Evolutionary conservation across 2,888 invertebrate genomes (phyloP).

Genomic region (Melinopterus prodromus): DNA sequence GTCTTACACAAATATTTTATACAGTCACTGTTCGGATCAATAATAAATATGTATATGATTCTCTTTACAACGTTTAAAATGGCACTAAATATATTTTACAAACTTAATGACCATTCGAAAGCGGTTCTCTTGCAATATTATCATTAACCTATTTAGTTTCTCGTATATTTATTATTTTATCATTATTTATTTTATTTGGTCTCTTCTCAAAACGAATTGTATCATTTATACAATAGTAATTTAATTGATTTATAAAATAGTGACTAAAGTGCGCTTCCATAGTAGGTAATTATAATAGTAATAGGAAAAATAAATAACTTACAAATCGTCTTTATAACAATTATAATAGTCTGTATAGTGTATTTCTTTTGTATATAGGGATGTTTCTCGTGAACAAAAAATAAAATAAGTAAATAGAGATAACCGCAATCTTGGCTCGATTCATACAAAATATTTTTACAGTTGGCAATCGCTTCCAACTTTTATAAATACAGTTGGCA

Average conservation of each 20-base stretch:
- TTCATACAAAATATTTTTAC: slow-evolving; percentile 16
- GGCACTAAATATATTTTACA: slow-evolving; percentile 14
- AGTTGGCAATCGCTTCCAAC: slow-evolving; percentile 14
- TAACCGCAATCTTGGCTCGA: slow-evolving; percentile 4
- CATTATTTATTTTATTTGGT: slow-evolving; percentile 7
- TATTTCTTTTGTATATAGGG: neutral
- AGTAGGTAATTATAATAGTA: slow-evolving; percentile 9
- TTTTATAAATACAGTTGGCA: slow-evolving; percentile 25
- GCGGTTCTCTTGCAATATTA: neutral
- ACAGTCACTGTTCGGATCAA: slow-evolving; percentile 21
- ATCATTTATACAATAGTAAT: neutral
- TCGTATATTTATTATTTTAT: slow-evolving; percentile 11
- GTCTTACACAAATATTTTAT: slow-evolving; percentile 18
- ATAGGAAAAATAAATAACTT: slow-evolving; percentile 10
- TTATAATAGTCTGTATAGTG: neutral
- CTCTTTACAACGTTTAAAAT: slow-evolving; percentile 18
- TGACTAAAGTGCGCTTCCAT: slow-evolving; percentile 11
- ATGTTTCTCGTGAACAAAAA: neutral
- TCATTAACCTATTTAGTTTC: slow-evolving; percentile 10
- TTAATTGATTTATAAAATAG: neutral
- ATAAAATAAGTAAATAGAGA: neutral
- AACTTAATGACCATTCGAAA: neutral
- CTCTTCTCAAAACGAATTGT: neutral
- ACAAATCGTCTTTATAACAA: neutral
- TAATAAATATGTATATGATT: slow-evolving; percentile 22